Evolutionary conservation across 2,888 invertebrate species (phyloP), one percentile per base, ranked within the genome.

Genomic region (Hylaea fasciaria): DNA sequence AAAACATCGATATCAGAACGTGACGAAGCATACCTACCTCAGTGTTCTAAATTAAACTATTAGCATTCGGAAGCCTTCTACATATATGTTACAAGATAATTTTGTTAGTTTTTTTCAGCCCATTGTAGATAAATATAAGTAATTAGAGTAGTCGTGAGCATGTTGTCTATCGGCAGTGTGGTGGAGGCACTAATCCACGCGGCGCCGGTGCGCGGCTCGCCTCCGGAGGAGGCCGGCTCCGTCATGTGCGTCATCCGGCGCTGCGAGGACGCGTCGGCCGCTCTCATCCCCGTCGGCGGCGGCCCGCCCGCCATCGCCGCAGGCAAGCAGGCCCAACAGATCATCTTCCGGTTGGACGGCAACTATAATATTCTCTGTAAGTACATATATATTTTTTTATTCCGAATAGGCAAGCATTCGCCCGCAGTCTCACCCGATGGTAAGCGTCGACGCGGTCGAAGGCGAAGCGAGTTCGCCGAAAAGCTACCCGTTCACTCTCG

Each of bases 331-430:
- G 93, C 95, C 66, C 96, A 97, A 86, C 97, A 97, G 88, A 97
- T 98, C 91, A 97, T 97, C 76, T 97, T 98, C 83, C 96, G 97
- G 92, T 94, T 98, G 86, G 97, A 98, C 89, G 93, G 94, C 74
- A 94, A 94, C 81, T 97, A 97, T 70, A 97, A 96, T 87, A 96
- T 99, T 77, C 93, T 97, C 74, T 94, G 94, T 86, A 93, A 77
- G 92, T 80, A 37, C 2, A 37, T 37, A 12, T 37, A 12, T 37
- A 22, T n/a, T n/a, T n/a, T n/a, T n/a, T n/a, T n/a, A n/a, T n/a
- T n/a, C n/a, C n/a, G n/a, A n/a, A n/a, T n/a, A n/a, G n/a, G n/a
- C n/a, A n/a, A n/a, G n/a, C n/a, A n/a, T n/a, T n/a, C n/a, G n/a
- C n/a, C n/a, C n/a, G n/a, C n/a, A n/a, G n/a, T n/a, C n/a, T n/a